These are phyloP conservation scores for Oscheius sp. DNA, from an alignment of 2,888 invertebrate genomes.

Conservation along the genomic window DNA sequence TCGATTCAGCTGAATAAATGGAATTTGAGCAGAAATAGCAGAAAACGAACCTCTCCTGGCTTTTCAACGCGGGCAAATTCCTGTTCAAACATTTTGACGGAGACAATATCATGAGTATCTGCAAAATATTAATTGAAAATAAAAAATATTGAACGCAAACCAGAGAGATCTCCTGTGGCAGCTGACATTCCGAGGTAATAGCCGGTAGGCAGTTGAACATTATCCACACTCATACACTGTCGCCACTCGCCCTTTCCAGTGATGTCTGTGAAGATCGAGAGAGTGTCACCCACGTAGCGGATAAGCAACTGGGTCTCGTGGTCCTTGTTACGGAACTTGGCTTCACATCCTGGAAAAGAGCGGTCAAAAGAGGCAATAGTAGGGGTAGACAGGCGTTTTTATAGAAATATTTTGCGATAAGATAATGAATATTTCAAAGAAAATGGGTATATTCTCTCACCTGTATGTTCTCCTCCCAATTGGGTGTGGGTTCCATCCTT, in stretches of 20 bases:
- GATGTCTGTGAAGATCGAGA: conserved; percentile 84
- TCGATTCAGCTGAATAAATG: conserved; percentile 44
- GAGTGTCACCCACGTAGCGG: conserved; percentile 86
- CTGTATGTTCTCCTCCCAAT: conserved; percentile 80
- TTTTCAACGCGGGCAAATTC: conserved; percentile 79
- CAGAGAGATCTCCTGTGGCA: conserved; percentile 90
- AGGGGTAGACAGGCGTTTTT: neutral
- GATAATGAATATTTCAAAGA: neutral
- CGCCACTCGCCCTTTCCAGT: conserved; percentile 84
- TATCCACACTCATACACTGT: conserved; percentile 88
- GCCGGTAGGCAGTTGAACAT: conserved; percentile 91
- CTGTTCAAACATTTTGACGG: conserved; percentile 90
- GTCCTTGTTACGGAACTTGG: conserved; percentile 88
- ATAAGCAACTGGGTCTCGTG: conserved; percentile 92
- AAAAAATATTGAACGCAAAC: conserved; percentile 62
- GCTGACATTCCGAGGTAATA: conserved; percentile 94
- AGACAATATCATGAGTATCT: conserved; percentile 94
- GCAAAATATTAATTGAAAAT: conserved; percentile 75
- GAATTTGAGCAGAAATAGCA: neutral
- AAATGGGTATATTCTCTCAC: conserved; percentile 8
- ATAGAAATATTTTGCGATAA: neutral
- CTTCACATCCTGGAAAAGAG: conserved; percentile 82
- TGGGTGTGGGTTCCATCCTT: conserved; percentile 97
- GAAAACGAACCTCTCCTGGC: conserved; percentile 54
- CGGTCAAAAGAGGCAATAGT: neutral